Conservation (phyloP, 2,888 invertebrate species). For the Frankliniella fusca region DNA sequence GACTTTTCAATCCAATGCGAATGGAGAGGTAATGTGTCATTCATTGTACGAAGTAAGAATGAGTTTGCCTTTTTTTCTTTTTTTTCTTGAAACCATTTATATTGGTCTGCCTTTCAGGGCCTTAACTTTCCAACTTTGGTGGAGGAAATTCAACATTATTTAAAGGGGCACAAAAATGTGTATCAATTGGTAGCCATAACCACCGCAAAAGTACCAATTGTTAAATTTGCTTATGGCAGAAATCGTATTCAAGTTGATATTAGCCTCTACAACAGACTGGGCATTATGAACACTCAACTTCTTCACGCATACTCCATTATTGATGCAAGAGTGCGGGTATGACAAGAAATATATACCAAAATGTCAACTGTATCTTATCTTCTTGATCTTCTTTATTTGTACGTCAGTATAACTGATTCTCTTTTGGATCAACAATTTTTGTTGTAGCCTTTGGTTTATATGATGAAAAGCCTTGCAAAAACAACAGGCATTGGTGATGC, state of each 20-base stretch:
- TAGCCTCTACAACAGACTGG: constrained; percentile 56
- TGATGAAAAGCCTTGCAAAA: constrained; percentile 55
- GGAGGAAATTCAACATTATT: constrained; percentile 45
- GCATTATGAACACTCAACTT: constrained; percentile 54
- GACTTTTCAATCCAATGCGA: constrained; percentile 48
- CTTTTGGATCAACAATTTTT: constrained; percentile 30
- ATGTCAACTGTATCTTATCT: constrained; percentile 28
- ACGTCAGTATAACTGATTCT: not conserved
- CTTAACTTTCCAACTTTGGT: constrained; percentile 46
- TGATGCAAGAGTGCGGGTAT: constrained; percentile 50
- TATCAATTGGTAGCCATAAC: constrained; percentile 50
- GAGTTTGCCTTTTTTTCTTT: too few species aligned
- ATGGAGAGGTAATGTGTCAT: constrained; percentile 44
- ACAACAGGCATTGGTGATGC: constrained; percentile 57
- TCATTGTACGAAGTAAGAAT: too few species aligned
- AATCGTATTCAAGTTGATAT: constrained; percentile 55
- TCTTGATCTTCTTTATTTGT: not conserved
- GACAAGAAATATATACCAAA: not conserved
- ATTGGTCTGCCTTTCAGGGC: constrained; percentile 34
- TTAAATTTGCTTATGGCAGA: constrained; percentile 52
- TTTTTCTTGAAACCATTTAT: not conserved
- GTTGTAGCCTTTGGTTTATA: constrained; percentile 49
- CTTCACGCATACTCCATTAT: constrained; percentile 51
- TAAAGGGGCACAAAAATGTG: constrained; percentile 45
- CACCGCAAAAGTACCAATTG: constrained; percentile 59